Percentiles rank a stretch among this genome's conserved stretches.
Conservation (phyloP, 2,797 vertebrate genomes). For the Helarctos malayanus region DNA sequence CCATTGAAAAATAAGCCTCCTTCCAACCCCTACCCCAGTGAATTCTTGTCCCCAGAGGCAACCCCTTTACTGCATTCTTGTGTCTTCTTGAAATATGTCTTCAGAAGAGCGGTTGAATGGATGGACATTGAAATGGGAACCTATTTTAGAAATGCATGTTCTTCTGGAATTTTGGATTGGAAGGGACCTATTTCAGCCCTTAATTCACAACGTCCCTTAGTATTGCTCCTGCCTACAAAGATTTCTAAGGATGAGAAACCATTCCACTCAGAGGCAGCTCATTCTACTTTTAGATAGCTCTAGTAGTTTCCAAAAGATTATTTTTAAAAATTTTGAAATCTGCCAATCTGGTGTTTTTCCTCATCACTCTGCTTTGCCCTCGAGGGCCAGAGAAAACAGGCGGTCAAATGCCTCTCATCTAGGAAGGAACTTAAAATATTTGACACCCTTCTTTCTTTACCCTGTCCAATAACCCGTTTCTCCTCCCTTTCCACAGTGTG, state of each 20-base stretch:
- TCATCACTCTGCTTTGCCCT: slow-evolving; percentile 14
- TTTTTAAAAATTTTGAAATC: neutral
- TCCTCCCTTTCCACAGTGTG: neutral
- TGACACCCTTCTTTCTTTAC: neutral
- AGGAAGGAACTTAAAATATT: neutral
- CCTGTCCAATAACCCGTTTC: neutral
- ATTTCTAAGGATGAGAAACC: neutral
- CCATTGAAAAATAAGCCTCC: neutral
- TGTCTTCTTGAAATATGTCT: neutral
- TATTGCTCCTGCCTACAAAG: neutral
- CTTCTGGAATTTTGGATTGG: neutral
- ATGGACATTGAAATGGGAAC: neutral
- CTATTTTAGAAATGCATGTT: neutral
- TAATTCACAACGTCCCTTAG: neutral
- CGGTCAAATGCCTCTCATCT: neutral
- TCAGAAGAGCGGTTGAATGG: neutral
- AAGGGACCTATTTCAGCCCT: neutral
- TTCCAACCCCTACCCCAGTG: neutral
- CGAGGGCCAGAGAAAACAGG: slow-evolving; percentile 54
- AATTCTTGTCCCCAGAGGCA: neutral
- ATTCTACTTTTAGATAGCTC: neutral
- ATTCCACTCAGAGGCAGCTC: neutral
- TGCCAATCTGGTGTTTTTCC: neutral
- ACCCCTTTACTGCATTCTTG: neutral
- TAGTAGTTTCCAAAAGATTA: neutral